Evolutionary conservation across 2,113 vertebrate species (phyloP).

Genomic region (Ornithorhynchus anatinus): DNA sequence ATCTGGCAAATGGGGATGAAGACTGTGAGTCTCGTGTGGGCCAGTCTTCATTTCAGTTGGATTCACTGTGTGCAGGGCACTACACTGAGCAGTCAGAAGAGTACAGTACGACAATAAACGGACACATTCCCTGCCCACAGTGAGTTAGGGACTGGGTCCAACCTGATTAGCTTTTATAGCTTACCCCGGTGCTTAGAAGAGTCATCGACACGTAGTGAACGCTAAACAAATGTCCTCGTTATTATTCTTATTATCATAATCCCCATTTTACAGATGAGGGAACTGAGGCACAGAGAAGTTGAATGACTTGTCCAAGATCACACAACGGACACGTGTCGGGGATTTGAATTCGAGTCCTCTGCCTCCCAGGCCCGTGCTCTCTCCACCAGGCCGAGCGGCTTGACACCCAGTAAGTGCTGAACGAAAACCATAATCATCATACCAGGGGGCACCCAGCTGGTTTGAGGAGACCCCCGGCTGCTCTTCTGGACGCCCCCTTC

Average conservation of each 20-base stretch:
- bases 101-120: no score
- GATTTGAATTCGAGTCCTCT: not conserved
- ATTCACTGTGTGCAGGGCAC: no score
- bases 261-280: not conserved
- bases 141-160: not conserved
- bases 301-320: not conserved
- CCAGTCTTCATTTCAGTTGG: slow-evolving; percentile 12
- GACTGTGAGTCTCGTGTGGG: slow-evolving; percentile 20
- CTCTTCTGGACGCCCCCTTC: no score
- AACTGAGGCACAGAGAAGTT: not conserved
- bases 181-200: not conserved
- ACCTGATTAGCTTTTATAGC: not conserved
- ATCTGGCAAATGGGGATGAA: no score
- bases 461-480: no score
- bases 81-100: slow-evolving; percentile 6
- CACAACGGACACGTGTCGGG: rapidly evolving
- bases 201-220: not conserved
- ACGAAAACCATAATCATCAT: no score
- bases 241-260: slow-evolving; percentile 5
- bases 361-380: no score
- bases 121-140: no score
- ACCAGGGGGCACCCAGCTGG: no score
- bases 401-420: no score
- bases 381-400: no score
- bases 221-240: no score